Evolutionary conservation across 2,888 invertebrate species (phyloP).

Genomic region (Drosophila austrosaltans): DNA sequence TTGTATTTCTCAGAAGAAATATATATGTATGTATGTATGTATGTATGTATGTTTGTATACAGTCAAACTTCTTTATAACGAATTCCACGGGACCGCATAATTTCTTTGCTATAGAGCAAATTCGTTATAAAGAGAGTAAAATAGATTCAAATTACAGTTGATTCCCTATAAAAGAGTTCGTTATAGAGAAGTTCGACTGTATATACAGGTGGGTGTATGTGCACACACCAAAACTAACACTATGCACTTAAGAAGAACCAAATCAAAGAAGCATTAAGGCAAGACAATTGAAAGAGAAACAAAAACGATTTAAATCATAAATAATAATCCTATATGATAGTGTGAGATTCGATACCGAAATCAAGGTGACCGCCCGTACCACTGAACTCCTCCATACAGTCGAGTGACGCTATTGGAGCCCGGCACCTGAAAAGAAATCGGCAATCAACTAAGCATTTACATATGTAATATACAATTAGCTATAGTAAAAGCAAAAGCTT

Average conservation of each 20-base stretch:
- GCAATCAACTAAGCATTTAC: background rate
- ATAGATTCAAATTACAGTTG: no score
- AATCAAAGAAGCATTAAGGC: no score
- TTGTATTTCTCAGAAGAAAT: no score
- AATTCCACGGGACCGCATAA: no score
- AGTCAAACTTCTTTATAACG: no score
- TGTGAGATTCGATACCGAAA: constrained; percentile 84
- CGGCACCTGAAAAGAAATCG: constrained; percentile 88
- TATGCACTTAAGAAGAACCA: background rate
- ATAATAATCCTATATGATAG: constrained; percentile 74
- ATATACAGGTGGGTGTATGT: background rate
- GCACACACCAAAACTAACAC: background rate
- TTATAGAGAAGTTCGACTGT: no score
- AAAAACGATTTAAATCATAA: constrained; percentile 56
- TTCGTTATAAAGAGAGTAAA: no score
- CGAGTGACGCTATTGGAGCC: constrained; percentile 95
- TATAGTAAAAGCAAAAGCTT: background rate
- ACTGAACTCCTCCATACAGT: constrained; percentile 97
- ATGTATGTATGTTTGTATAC: no score
- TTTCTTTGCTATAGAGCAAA: no score
- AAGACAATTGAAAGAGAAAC: background rate
- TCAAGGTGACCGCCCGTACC: constrained; percentile 85
- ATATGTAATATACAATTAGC: background rate
- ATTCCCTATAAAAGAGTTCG: no score
- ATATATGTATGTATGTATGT: no score